Percentiles rank a stretch among this genome's conserved stretches.
These are phyloP conservation scores for Autographa pulchrina DNA, from an alignment of 2,888 invertebrate genomes.

Conservation along the genomic window DNA sequence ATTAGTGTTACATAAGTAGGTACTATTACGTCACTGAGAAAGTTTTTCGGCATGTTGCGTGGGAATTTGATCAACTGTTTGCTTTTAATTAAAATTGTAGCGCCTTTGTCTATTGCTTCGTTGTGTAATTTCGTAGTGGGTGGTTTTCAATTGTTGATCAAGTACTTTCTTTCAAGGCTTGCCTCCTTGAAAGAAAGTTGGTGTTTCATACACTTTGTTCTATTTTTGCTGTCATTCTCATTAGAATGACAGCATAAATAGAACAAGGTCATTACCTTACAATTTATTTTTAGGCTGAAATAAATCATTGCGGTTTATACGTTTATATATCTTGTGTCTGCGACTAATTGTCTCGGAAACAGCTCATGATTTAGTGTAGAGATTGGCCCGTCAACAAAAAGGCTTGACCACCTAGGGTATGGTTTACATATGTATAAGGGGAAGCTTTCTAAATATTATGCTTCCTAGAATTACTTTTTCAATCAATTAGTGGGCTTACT, in stretches of 20 bases:
- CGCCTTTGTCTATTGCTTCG: constrained; percentile 40
- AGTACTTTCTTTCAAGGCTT: constrained; percentile 14
- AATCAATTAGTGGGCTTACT: background rate
- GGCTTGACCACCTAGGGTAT: background rate
- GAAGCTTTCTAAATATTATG: background rate
- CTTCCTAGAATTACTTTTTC: background rate
- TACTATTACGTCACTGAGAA: constrained; percentile 41
- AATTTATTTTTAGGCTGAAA: background rate
- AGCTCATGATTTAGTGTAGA: background rate
- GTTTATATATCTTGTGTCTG: background rate
- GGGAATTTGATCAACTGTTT: constrained; percentile 54
- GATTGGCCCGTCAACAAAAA: background rate
- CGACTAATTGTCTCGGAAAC: background rate
- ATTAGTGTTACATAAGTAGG: constrained; percentile 40
- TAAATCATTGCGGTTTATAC: background rate
- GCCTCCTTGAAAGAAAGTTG: background rate
- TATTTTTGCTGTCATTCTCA: background rate
- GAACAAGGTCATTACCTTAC: too few relatives aligned
- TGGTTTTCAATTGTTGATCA: constrained; percentile 15
- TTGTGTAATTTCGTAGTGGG: constrained; percentile 38
- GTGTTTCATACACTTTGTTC: background rate
- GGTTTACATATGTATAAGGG: background rate
- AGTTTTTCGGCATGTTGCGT: constrained; percentile 42
- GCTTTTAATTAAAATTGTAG: constrained; percentile 55
- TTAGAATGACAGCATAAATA: too few relatives aligned